Base-by-base conservation (phyloP, 1,140 invertebrate genomes). In the Trachelipus rathkii region DNA sequence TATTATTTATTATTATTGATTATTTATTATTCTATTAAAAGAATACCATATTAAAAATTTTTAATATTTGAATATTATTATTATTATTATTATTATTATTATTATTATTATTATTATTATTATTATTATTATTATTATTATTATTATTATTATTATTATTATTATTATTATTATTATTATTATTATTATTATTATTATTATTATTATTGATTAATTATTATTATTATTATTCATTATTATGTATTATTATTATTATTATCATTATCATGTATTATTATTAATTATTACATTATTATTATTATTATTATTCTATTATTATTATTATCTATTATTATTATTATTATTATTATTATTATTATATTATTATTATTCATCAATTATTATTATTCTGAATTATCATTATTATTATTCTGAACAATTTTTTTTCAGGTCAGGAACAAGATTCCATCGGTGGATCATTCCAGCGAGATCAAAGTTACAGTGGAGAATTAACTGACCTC, bases 401-500 rank as follows among this genome's bases (percentile, higher is more conserved):
- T 33, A 23, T 71, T 21, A 33, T 21, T 10, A 71, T 33, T 33
- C 1, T 33, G 1, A 33, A 3, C 6, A 33, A n/a, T 50, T 60
- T 15, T 1, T 8, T 44, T 71, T 19, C 46, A 75, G 73, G 73
- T 15, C 73, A 75, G 15, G 73, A 75, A n/a, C 73, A 75, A 44
- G 73, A 75, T 67, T 68, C 33, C 7, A 13, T 75, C 4, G 73
- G 73, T 0, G 73, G 73, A 69, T 46, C 43, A 0, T 75, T 75
- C 66, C 53, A 75, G 21, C 53, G 73, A 24, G 73, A 75, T 44
- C 73, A 75, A 43, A 75, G 73, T 33, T 75, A 13, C 73, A 75
- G 73, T 24, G 73, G 73, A 11, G 73, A 75, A n/a, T 10, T 75
- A 2, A 75, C 73, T 13, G 60, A 75, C 11, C 73, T 75, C 19